Conservation (phyloP, 2,797 vertebrate species). For the Gobionotothen gibberifrons region DNA sequence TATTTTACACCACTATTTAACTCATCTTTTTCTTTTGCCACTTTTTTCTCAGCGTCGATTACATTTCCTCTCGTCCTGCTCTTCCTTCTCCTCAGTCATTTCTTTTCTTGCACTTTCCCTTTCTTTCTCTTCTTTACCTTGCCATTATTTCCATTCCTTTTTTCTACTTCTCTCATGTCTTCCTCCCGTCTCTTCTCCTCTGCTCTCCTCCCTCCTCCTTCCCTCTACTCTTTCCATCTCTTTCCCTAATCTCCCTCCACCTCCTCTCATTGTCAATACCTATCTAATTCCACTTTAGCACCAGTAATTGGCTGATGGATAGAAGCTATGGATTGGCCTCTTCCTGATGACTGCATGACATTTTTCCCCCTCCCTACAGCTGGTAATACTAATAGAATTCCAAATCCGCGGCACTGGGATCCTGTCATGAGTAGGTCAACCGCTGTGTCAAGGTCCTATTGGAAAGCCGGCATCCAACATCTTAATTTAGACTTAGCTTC, state of each 20-base stretch:
- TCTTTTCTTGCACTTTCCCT: neutral
- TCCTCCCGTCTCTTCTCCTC: constrained; percentile 28
- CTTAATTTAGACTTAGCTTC: constrained; percentile 98
- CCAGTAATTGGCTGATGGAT: constrained; percentile 99
- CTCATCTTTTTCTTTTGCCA: neutral
- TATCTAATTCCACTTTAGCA: constrained; percentile 99
- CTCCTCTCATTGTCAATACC: constrained; percentile 98
- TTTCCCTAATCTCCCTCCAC: constrained; percentile 80
- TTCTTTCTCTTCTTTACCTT: constrained; percentile 10
- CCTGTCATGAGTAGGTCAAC: constrained; percentile 99
- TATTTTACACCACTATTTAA: neutral
- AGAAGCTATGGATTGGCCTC: constrained; percentile 99
- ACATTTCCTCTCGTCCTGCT: neutral
- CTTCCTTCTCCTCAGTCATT: neutral
- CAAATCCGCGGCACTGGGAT: constrained; percentile 96
- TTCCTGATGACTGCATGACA: constrained; percentile 99
- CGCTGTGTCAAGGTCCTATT: constrained; percentile 99
- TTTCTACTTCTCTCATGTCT: constrained; percentile 1
- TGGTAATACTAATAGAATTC: constrained; percentile 99
- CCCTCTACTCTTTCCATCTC: constrained; percentile 62
- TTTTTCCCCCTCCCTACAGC: constrained; percentile 86
- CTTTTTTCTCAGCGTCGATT: neutral
- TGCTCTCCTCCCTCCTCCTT: constrained; percentile 38
- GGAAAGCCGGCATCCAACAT: constrained; percentile 98
- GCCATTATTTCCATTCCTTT: neutral